Percentiles rank a stretch among this genome's conserved stretches.
Conservation (phyloP, 2,797 vertebrate species). For the Girardinus metallicus region DNA sequence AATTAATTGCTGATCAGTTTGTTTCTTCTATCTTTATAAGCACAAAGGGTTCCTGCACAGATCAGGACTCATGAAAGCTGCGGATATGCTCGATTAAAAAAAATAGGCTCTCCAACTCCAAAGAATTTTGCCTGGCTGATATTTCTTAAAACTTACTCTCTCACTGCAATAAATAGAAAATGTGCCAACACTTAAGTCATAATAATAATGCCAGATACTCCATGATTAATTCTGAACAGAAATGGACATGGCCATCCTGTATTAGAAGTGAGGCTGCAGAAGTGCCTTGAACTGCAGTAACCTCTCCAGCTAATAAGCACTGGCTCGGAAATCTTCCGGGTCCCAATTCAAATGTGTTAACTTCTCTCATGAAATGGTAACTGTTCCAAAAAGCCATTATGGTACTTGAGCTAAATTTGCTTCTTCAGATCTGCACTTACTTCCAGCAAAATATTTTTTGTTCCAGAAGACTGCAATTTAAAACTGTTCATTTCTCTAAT, state of each 20-base stretch:
- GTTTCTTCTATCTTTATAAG: background rate
- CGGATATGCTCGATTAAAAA: background rate
- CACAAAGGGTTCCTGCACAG: background rate
- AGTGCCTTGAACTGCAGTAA: background rate
- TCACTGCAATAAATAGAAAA: background rate
- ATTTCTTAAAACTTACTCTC: conserved; percentile 2
- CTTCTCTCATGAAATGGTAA: background rate
- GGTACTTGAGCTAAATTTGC: background rate
- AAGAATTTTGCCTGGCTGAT: background rate
- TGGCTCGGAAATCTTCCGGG: background rate
- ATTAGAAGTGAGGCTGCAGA: conserved; percentile 4
- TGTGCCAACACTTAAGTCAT: background rate
- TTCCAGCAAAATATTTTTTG: background rate
- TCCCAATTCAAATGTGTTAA: conserved; percentile 1
- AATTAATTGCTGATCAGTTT: background rate
- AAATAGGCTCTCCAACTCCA: background rate
- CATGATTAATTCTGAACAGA: background rate
- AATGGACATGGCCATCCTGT: background rate
- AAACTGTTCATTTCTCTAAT: background rate
- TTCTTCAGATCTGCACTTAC: background rate
- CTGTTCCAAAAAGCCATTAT: conserved; percentile 3
- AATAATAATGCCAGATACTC: background rate
- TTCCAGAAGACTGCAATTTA: background rate
- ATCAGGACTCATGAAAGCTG: background rate
- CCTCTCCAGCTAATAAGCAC: background rate